Evolutionary conservation across 2,113 vertebrate genomes (phyloP), one percentile per base, ranked within the genome.

Genomic region (Alces alces): DNA sequence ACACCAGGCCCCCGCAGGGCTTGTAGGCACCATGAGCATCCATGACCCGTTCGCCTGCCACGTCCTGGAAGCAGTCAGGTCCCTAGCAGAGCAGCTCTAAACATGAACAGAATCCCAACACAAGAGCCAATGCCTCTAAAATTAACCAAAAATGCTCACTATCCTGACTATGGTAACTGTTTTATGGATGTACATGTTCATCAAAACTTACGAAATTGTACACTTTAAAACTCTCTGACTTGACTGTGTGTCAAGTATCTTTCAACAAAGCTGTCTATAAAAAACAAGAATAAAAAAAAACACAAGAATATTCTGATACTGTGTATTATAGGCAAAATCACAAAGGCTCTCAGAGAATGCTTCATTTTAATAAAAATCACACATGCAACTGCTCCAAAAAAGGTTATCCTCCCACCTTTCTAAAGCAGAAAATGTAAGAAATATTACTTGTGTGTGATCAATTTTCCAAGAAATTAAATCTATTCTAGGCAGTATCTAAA

Each of bases 1-100:
- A 36, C 21, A 45, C 5, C 7, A 28, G 52, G 10, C 28, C 55
- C 84, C 11, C 1, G 14, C 2, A 2, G 17, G 11, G 45, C 9
- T 14, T 2, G 14, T 0, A 6, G n/a, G 16, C 43, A 30, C 25
- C 19, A 0, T 1, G 1, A 7, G 2, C 36, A 21, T 7, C 58
- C 39, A 1, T 5, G 33, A 7, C n/a, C 82, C 9, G 0, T 50
- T 30, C 16, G 27, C 27, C 13, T 3, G 45, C 39, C 25, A 11
- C 0, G 0, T 25, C 52, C 27, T 11, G 12, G 6, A 28, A 36
- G n/a, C 36, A 43, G 79, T 73, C 39, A 57, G 30, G 13, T 9
- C 2, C 0, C 36, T 0, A 28, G 58, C 70, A 21, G 33, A 55
- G 12, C 2, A 39, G 52, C 28, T 30, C 30, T 55, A n/a, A 50